Percentiles rank a stretch among this genome's conserved stretches.
These are phyloP conservation scores for Pandemis corylana DNA, from an alignment of 2,888 invertebrate species.

Conservation along the genomic window DNA sequence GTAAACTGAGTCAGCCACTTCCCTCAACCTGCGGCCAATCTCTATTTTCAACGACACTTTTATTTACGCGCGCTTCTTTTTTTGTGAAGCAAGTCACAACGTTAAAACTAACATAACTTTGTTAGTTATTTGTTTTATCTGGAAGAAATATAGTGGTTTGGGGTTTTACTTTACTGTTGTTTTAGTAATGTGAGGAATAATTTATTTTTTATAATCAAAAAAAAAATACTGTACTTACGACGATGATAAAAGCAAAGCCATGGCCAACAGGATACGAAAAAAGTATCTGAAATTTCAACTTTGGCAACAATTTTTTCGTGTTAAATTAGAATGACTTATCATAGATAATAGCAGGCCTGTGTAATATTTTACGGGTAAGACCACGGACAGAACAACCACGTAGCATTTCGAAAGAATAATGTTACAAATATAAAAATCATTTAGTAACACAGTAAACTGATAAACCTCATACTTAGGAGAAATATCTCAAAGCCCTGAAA, in stretches of 20 bases:
- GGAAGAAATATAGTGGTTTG: not conserved
- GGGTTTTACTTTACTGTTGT: not conserved
- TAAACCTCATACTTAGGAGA: too few species aligned
- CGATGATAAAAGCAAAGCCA: too few species aligned
- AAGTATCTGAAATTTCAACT: too few species aligned
- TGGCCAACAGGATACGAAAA: too few species aligned
- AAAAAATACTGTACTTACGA: too few species aligned
- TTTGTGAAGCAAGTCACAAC: not conserved
- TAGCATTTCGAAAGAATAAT: not conserved
- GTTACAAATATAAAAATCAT: too few species aligned
- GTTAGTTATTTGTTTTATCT: not conserved
- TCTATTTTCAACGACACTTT: slow-evolving; percentile 24
- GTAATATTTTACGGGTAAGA: not conserved
- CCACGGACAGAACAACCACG: not conserved
- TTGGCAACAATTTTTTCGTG: too few species aligned
- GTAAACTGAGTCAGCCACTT: slow-evolving; percentile 53
- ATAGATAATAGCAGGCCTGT: too few species aligned
- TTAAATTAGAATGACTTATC: too few species aligned
- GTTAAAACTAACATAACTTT: not conserved
- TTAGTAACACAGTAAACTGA: too few species aligned
- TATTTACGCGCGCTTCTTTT: slow-evolving; percentile 15
- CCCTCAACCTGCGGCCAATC: slow-evolving; percentile 38
- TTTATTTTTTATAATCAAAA: not conserved
- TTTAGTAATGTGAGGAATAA: not conserved
- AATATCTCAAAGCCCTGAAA: too few species aligned